Base-by-base conservation (phyloP, 1,140 invertebrate genomes). In the Homalodisca vitripennis region DNA sequence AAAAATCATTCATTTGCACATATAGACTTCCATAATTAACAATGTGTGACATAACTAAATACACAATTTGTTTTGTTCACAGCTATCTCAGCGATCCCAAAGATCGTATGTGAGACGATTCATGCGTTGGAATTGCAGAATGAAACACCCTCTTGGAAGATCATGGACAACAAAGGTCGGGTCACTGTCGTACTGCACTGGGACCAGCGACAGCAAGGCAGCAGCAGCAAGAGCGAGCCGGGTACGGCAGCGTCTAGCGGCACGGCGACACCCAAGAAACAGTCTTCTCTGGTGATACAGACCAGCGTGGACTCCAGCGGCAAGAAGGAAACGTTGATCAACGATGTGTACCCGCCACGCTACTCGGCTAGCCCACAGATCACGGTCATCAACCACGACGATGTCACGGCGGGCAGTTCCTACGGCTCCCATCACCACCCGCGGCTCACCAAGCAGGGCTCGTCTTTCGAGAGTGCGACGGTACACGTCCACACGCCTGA, bases 41-140 rank as follows among this genome's bases (percentile, higher is more conserved):
- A n/a, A n/a, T n/a, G n/a, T n/a, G n/a, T n/a, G n/a, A n/a, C n/a
- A n/a, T n/a, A n/a, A n/a, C n/a, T n/a, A n/a, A n/a, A n/a, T n/a
- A n/a, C n/a, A n/a, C n/a, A n/a, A n/a, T n/a, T 41, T 41, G 14
- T 48, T 26, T 53, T 69, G 20, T 63, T 82, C 82, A n/a, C 83
- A 94, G 94, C 93, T 72, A 94, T 97, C 84, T 93, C 92, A 79
- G 93, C 93, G 75, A 96, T 97, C 75, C 94, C 94, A 74, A 93
- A 93, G 84, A 96, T 97, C 86, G 93, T 97, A 79, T 96, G 94
- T 87, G 94, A 96, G 83, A 94, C 94, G 75, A 95, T 96, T 76
- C 92, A 95, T 85, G 92, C 92, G 68, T 83, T 96, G 83, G 93
- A 95, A 81, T 82, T 96, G 77, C 93, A 95, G 83, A 91, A 95